Evolutionary conservation across 2,797 vertebrate species (phyloP).

Genomic region (Phataginus tetradactyla): DNA sequence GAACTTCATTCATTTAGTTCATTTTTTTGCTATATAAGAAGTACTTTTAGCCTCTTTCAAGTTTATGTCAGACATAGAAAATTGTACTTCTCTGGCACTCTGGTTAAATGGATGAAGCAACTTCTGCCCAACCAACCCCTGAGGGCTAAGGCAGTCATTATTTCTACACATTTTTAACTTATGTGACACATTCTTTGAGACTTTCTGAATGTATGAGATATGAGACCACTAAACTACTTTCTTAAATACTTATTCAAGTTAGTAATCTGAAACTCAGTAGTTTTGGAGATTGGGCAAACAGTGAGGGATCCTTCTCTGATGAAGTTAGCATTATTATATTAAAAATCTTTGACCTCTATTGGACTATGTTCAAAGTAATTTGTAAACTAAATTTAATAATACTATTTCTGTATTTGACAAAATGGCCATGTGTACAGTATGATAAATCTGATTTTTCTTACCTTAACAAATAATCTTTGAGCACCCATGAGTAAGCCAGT

Average conservation of each 20-base stretch:
- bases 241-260: not conserved
- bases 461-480: slow-evolving; percentile 9
- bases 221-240: not conserved
- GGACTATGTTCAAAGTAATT: slow-evolving; percentile 13
- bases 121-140: not conserved
- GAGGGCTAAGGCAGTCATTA: not conserved
- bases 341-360: not conserved
- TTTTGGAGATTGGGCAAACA: not conserved
- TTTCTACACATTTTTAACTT: not conserved
- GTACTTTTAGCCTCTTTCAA: not conserved
- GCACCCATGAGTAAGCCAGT: not conserved
- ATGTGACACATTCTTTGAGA: not conserved
- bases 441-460: slow-evolving; percentile 25
- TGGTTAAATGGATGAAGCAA: not conserved
- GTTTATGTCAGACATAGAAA: not conserved
- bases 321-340: slow-evolving; percentile 12
- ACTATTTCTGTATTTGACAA: slow-evolving; percentile 25
- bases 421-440: not conserved
- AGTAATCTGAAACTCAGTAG: slow-evolving; percentile 6
- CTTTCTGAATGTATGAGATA: not conserved
- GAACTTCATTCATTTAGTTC: not conserved
- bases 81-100: not conserved
- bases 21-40: slow-evolving; percentile 8
- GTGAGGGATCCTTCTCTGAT: not conserved
- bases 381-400: slow-evolving; percentile 36